Percentiles rank a stretch among this genome's conserved stretches.
Conservation (phyloP, 2,113 vertebrate species). For the Tiliqua scincoides region DNA sequence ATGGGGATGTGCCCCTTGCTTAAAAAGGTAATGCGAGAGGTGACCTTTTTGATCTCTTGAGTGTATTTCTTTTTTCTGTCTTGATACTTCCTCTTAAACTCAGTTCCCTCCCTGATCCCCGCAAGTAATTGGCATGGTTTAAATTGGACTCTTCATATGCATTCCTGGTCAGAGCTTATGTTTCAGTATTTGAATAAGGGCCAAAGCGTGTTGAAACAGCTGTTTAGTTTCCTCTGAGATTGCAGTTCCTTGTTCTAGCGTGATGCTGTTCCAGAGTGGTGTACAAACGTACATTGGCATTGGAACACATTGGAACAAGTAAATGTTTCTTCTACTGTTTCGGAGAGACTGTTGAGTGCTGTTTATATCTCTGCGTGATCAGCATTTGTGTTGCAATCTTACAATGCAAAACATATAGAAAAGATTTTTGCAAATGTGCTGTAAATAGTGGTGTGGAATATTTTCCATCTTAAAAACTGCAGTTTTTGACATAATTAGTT, state of each 20-base stretch:
- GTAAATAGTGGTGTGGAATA: not conserved
- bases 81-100: rapidly evolving
- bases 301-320: not conserved
- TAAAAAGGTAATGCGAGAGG: not conserved
- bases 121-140: not conserved
- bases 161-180: conserved; percentile 31
- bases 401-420: not conserved
- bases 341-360: not conserved
- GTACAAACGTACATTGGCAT: not conserved
- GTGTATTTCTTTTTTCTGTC: not conserved
- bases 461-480: not conserved
- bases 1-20: not conserved
- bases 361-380: not conserved
- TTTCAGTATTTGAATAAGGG: conserved; percentile 50
- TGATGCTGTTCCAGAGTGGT: not conserved
- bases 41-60: not conserved
- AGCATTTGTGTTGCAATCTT: not conserved
- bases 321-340: conserved; percentile 1
- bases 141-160: conserved; percentile 25
- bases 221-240: conserved; percentile 35
- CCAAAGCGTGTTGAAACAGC: conserved; percentile 52
- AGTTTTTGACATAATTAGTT: not conserved
- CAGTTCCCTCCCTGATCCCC: conserved; percentile 2
- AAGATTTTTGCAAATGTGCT: not conserved
- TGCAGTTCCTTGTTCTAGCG: conserved; percentile 33